These are phyloP conservation scores for Seira ritae DNA, from an alignment of 2,888 invertebrate genomes.

Conservation along the genomic window DNA sequence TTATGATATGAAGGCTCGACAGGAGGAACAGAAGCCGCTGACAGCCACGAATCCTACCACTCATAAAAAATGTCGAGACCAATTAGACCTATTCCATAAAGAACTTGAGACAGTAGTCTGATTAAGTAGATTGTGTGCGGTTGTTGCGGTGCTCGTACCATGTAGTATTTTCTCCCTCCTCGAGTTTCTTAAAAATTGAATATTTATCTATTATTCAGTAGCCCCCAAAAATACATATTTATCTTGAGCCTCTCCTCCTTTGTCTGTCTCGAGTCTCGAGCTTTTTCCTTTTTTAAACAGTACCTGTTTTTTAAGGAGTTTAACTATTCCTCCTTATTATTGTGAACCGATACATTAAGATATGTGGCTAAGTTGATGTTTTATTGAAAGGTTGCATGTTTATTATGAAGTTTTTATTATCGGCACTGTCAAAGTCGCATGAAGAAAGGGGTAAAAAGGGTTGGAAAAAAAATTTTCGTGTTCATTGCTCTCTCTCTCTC, in stretches of 20 bases:
- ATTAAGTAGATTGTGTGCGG: conserved; percentile 40
- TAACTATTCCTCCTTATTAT: background rate
- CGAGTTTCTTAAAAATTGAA: background rate
- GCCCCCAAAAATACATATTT: background rate
- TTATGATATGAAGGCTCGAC: conserved; percentile 61
- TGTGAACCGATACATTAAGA: conserved; percentile 11
- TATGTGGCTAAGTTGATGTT: background rate
- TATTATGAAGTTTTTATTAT: conserved; percentile 4
- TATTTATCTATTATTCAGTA: conserved; percentile 9
- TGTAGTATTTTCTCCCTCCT: background rate
- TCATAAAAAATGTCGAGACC: conserved; percentile 67
- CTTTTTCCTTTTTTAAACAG: conserved; percentile 3
- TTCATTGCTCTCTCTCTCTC: background rate
- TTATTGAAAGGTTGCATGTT: conserved; percentile 13
- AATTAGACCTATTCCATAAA: conserved; percentile 66
- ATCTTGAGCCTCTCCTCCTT: too few relatives aligned
- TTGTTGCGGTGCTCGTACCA: background rate
- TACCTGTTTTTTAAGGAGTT: conserved; percentile 15
- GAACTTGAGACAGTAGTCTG: conserved; percentile 66
- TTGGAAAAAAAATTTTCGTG: background rate
- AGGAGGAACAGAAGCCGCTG: conserved; percentile 57
- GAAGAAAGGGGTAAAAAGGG: background rate
- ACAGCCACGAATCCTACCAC: conserved; percentile 48
- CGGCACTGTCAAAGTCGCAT: conserved; percentile 1
- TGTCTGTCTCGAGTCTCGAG: background rate